Evolutionary conservation across 2,113 vertebrate genomes (phyloP).

Genomic region (Rousettus leschenaultii): DNA sequence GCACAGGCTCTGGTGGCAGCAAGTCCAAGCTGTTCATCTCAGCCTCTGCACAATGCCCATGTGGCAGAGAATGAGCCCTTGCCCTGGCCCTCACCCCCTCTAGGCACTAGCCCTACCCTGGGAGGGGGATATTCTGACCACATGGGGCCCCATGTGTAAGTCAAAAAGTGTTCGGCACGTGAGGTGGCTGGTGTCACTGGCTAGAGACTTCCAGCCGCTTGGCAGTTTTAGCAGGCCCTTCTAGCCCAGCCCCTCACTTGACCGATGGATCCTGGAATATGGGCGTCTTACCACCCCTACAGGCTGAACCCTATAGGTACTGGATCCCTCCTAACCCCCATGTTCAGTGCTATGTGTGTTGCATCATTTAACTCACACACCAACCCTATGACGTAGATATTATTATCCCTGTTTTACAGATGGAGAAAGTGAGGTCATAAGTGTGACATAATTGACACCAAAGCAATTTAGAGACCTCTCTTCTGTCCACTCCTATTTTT

Average conservation of each 20-base stretch:
- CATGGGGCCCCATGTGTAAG: not conserved
- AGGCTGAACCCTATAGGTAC: not conserved
- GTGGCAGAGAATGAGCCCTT: not conserved
- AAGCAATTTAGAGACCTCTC: not conserved
- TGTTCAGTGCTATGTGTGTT: not conserved
- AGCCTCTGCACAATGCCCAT: not conserved
- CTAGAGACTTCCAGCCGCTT: not conserved
- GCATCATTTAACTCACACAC: not conserved
- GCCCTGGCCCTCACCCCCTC: not conserved
- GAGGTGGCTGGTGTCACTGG: not conserved
- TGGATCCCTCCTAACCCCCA: no score
- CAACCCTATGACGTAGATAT: not conserved
- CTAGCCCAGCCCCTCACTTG: not conserved
- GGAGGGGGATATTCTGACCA: not conserved
- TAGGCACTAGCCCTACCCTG: not conserved
- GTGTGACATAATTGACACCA: not conserved
- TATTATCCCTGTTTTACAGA: not conserved
- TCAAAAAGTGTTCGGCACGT: not conserved
- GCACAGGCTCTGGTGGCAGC: fast-evolving
- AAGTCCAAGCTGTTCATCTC: not conserved
- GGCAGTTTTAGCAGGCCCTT: not conserved
- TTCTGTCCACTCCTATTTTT: not conserved
- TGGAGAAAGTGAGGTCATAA: not conserved
- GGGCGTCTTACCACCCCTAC: not conserved
- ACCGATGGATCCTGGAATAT: not conserved